A percentile compares a stretch with the other conserved stretches of the same genome.
Conservation (phyloP, 2,797 vertebrate genomes). For the Premnoplex brunnescens region DNA sequence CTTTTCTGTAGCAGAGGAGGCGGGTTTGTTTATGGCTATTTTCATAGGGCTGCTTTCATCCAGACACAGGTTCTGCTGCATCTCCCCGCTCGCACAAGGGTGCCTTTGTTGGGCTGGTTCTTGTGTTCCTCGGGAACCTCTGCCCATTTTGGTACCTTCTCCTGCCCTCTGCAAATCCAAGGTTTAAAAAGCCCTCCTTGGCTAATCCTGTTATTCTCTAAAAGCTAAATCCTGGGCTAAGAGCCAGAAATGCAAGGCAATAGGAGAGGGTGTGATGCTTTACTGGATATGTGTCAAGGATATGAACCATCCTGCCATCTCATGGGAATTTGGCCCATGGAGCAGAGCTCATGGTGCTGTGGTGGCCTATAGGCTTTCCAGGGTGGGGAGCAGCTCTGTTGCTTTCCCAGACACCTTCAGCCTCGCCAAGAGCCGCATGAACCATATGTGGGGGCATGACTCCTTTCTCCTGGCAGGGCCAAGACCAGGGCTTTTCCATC, state of each 20-base stretch:
- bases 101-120: background rate
- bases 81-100: background rate
- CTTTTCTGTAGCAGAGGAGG: conserved; percentile 57
- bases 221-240: background rate
- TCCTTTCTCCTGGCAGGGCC: background rate
- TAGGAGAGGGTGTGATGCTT: conserved; percentile 14
- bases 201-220: background rate
- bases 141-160: background rate
- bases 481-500: background rate
- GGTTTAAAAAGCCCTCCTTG: conserved; percentile 13
- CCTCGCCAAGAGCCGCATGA: rapidly evolving
- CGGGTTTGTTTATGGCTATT: conserved; percentile 66
- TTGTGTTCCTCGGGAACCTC: background rate
- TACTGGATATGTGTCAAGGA: background rate
- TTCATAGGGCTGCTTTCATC: conserved; percentile 62
- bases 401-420: background rate
- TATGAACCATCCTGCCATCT: background rate
- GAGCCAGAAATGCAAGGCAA: background rate
- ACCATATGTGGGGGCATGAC: background rate
- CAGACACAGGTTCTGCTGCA: conserved; percentile 45
- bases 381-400: background rate
- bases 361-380: background rate
- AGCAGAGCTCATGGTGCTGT: background rate
- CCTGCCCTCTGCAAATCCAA: background rate
- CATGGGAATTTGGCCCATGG: background rate